A percentile compares a stretch with the other conserved stretches of the same genome.
These are phyloP conservation scores for Mycteria americana DNA, from an alignment of 2,797 vertebrate genomes.

Conservation along the genomic window DNA sequence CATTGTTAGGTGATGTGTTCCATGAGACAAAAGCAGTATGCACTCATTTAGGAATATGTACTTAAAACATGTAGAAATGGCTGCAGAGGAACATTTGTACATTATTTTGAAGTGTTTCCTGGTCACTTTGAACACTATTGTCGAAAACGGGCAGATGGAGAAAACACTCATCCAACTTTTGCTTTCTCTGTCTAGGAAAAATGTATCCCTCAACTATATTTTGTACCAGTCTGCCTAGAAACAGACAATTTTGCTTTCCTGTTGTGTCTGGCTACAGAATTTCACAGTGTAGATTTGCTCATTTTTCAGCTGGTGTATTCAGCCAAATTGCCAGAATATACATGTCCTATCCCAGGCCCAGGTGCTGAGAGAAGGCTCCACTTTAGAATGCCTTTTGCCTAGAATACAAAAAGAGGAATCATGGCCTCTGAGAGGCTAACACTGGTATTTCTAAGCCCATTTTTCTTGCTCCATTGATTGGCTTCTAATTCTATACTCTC, in stretches of 20 bases:
- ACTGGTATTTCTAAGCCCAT: background rate
- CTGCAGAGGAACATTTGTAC: background rate
- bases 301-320: background rate
- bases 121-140: background rate
- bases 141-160: background rate
- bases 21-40: background rate
- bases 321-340: background rate
- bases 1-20: background rate
- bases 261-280: background rate
- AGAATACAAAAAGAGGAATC: background rate
- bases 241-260: slow-evolving; percentile 16
- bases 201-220: background rate
- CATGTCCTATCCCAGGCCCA: background rate
- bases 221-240: background rate
- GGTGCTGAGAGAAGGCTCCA: background rate
- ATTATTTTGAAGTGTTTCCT: background rate
- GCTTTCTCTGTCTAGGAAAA: background rate
- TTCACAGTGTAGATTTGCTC: background rate
- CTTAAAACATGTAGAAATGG: background rate
- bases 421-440: background rate
- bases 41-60: background rate
- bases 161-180: background rate
- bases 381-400: background rate
- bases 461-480: background rate
- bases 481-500: background rate